phyloP scores from a whole-genome alignment of 2,797 vertebrate genomes.

The Scleropages formosus region DNA sequence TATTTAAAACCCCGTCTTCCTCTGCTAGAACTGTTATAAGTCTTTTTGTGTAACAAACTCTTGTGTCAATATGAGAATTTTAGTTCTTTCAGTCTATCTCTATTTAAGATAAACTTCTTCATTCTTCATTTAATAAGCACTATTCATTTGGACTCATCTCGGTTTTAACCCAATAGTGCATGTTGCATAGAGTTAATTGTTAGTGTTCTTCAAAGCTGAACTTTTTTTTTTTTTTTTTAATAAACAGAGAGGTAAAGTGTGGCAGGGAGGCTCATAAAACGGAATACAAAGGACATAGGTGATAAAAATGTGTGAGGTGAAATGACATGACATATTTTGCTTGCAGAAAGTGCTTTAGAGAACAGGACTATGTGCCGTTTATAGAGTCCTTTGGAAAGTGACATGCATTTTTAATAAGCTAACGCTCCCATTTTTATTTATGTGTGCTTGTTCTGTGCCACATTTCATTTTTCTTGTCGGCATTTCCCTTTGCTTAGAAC shows the following conservation, averaged over 20 bases:
- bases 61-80: not conserved
- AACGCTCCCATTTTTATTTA: not conserved
- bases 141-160: too few species aligned
- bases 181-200: not conserved
- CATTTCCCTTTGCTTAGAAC: not conserved
- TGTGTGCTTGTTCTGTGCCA: not conserved
- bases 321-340: not conserved
- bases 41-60: not conserved
- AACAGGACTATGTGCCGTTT: not conserved
- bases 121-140: not conserved
- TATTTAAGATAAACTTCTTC: too few species aligned
- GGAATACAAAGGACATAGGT: not conserved
- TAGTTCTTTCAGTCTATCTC: not conserved
- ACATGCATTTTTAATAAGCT: conserved; percentile 1
- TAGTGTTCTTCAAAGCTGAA: not conserved
- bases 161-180: not conserved
- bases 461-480: not conserved
- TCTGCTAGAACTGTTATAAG: too few species aligned
- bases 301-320: not conserved
- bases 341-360: not conserved
- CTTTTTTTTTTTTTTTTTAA: not conserved
- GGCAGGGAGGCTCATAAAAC: not conserved
- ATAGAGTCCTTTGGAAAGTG: not conserved
- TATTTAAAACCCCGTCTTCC: too few species aligned
- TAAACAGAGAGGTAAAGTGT: too few species aligned